Percentiles rank a stretch among this genome's conserved stretches.
Evolutionary conservation across 1,140 invertebrate genomes (phyloP).

Genomic region (Bathynomus jamesi): DNA sequence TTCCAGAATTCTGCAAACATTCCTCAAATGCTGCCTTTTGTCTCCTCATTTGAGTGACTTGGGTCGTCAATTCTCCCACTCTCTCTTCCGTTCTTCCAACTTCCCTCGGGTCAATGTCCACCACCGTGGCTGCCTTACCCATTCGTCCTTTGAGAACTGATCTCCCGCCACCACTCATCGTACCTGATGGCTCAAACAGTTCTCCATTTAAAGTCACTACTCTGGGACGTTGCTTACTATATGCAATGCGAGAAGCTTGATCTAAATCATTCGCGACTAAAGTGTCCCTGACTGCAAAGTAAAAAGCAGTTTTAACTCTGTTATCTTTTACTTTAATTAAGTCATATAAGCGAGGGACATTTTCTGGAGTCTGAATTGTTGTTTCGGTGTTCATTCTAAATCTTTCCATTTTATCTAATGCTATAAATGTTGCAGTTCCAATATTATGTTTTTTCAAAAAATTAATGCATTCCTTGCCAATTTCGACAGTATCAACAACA

Average conservation of each 20-base stretch:
- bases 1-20: conserved; percentile 45
- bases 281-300: conserved; percentile 78
- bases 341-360: conserved; percentile 81
- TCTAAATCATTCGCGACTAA: conserved; percentile 79
- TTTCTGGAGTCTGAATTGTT: conserved; percentile 55
- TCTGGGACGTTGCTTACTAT: conserved; percentile 64
- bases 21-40: conserved; percentile 49
- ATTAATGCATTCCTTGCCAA: conserved; percentile 74
- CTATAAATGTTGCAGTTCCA: conserved; percentile 52
- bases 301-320: conserved; percentile 75
- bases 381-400: conserved; percentile 30
- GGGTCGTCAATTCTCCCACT: conserved; percentile 46
- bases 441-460: conserved; percentile 67
- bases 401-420: conserved; percentile 51
- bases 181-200: conserved; percentile 78
- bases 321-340: conserved; percentile 74
- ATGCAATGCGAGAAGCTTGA: conserved; percentile 82
- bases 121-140: conserved; percentile 59
- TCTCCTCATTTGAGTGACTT: conserved; percentile 37
- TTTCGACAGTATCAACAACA: conserved; percentile 79
- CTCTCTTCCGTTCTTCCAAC: conserved; percentile 48
- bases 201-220: conserved; percentile 88
- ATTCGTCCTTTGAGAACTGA: conserved; percentile 60
- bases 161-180: conserved; percentile 87
- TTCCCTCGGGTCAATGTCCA: conserved; percentile 48